phyloP scores from a whole-genome alignment of 1,140 invertebrate species.

The Ceratosolen fusciceps region DNA sequence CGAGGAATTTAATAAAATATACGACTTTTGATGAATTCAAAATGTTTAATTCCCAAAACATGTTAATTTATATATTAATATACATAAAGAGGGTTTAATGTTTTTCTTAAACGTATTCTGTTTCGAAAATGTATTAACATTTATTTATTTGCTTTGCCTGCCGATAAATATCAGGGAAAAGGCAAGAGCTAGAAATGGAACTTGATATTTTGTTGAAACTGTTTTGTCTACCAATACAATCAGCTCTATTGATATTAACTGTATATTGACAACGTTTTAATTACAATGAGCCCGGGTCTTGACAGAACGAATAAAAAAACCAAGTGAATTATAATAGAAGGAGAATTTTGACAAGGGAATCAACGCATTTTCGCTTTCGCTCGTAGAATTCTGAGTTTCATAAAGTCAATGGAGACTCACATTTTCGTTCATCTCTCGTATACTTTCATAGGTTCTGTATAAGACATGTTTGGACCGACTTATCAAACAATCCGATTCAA shows the following conservation, averaged over 20 bases:
- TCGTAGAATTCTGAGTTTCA: conserved; percentile 41
- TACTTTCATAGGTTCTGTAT: conserved; percentile 65
- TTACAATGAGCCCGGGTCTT: no score
- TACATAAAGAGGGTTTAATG: conserved; percentile 49
- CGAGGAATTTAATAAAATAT: not conserved
- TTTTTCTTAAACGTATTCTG: conserved; percentile 23
- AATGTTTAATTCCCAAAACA: conserved; percentile 66
- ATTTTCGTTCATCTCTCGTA: conserved; percentile 56
- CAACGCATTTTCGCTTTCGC: conserved; percentile 41
- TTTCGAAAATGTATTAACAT: conserved; percentile 15
- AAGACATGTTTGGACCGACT: conserved; percentile 61
- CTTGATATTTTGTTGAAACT: no score
- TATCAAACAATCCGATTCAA: conserved; percentile 60
- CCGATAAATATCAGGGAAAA: not conserved
- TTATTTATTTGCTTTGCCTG: not conserved
- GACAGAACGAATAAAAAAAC: no score
- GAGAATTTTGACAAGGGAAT: conserved; percentile 31
- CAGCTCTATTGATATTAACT: no score
- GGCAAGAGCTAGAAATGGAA: no score
- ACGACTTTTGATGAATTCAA: conserved; percentile 50
- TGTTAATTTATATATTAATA: conserved; percentile 46
- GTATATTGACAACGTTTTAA: no score
- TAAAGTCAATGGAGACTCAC: conserved; percentile 38
- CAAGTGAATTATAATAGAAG: not conserved
- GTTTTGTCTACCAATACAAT: no score